Conservation (phyloP, 2,113 vertebrate species). For the Ammodytes marinus region DNA sequence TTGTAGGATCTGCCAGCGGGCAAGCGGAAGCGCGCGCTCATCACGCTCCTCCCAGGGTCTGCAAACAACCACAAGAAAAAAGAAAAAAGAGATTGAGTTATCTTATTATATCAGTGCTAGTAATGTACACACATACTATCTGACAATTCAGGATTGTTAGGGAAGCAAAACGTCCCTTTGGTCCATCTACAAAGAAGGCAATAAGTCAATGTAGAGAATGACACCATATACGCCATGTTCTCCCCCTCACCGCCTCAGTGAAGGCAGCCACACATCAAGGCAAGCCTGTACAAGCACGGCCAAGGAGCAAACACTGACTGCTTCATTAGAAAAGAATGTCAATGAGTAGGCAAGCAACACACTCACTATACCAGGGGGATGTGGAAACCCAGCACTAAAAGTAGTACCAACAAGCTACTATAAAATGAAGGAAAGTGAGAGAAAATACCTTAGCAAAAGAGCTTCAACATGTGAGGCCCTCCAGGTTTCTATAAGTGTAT, state of each 20-base stretch:
- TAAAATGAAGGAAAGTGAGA: background rate
- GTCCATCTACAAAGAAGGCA: background rate
- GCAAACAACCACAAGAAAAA: conserved; percentile 60
- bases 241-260: background rate
- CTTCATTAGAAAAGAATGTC: conserved; percentile 75
- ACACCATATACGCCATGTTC: background rate
- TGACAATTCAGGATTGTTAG: background rate
- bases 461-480: background rate
- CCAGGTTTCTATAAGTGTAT: background rate
- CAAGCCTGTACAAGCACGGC: conserved; percentile 65
- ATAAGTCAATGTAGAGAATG: background rate
- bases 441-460: background rate
- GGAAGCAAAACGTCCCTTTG: background rate
- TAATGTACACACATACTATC: background rate
- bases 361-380: conserved; percentile 14
- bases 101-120: background rate
- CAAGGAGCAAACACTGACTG: conserved; percentile 31
- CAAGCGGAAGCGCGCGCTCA: conserved; percentile 99
- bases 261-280: conserved; percentile 21
- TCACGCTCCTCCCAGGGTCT: conserved; percentile 98
- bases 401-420: conserved; percentile 1
- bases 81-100: background rate
- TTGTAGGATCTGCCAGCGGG: conserved; percentile 99
- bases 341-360: conserved; percentile 49
- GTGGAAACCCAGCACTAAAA: background rate